A percentile compares a stretch with the other conserved stretches of the same genome.
phyloP scores from a whole-genome alignment of 2,113 vertebrate genomes.

The Zeus faber region DNA sequence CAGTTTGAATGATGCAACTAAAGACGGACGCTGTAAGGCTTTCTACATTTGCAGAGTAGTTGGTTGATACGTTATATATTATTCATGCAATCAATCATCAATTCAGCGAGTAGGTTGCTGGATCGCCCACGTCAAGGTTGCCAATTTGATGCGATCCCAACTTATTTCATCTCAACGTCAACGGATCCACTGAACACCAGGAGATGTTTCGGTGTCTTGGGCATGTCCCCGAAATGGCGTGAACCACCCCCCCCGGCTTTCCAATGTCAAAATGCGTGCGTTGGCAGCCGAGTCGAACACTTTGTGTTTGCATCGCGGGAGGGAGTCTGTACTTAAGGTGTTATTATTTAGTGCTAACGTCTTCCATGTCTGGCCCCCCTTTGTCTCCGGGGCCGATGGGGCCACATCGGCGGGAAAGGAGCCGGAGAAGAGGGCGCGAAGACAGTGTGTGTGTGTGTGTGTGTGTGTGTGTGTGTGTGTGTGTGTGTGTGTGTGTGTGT shows the following conservation, averaged over 20 bases:
- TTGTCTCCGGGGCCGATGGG: slow-evolving; percentile 58
- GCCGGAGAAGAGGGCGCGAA: slow-evolving; percentile 35
- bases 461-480: too few species aligned
- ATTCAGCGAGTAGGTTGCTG: too few species aligned
- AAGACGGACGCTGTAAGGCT: slow-evolving; percentile 11
- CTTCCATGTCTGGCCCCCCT: slow-evolving; percentile 63
- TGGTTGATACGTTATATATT: too few species aligned
- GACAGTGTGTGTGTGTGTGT: too few species aligned
- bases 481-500: too few species aligned
- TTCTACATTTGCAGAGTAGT: too few species aligned
- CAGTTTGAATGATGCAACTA: slow-evolving; percentile 9
- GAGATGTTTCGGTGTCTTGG: too few species aligned
- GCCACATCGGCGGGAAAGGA: slow-evolving; percentile 59
- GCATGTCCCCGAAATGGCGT: slow-evolving; percentile 45
- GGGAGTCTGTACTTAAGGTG: slow-evolving; percentile 64
- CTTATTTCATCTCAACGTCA: too few species aligned
- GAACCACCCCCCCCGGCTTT: slow-evolving; percentile 41
- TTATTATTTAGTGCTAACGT: slow-evolving; percentile 68
- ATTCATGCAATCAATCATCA: too few species aligned
- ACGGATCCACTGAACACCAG: too few species aligned
- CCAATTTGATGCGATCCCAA: too few species aligned
- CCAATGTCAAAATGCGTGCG: slow-evolving; percentile 52
- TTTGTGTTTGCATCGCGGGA: slow-evolving; percentile 63
- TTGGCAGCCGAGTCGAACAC: slow-evolving; percentile 44
- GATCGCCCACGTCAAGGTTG: too few species aligned